These are phyloP conservation scores for Phalacrocorax pelagicus DNA, from an alignment of 2,113 vertebrate genomes.

Conservation along the genomic window DNA sequence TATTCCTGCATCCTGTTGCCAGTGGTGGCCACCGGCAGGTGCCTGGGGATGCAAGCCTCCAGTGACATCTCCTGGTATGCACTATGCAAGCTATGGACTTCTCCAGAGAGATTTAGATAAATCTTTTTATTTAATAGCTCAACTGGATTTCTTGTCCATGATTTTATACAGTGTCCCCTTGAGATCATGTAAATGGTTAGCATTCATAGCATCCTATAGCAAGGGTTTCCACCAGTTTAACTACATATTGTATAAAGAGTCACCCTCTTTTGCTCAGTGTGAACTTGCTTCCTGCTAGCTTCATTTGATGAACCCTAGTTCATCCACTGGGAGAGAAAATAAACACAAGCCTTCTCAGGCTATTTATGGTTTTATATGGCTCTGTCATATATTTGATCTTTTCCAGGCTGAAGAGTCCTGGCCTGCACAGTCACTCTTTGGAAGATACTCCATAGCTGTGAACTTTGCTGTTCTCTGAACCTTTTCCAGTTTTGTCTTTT, in stretches of 20 bases:
- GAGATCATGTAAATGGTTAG: neutral
- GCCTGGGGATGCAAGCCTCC: neutral
- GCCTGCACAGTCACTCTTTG: neutral
- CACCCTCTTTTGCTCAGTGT: neutral
- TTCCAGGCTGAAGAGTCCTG: neutral
- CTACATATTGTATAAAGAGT: neutral
- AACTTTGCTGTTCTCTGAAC: neutral
- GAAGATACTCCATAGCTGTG: neutral
- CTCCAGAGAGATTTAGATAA: neutral
- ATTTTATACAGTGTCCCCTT: neutral
- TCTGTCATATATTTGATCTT: neutral
- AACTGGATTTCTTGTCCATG: neutral
- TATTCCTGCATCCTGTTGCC: neutral
- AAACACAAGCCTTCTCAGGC: rapidly evolving
- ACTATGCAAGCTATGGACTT: neutral
- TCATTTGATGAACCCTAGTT: neutral
- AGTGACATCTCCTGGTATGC: neutral
- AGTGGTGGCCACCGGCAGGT: neutral
- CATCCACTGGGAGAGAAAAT: neutral
- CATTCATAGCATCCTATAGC: neutral
- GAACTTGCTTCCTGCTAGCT: neutral
- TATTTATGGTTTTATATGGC: neutral
- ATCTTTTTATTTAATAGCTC: neutral
- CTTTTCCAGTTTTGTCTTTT: neutral
- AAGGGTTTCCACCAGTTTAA: neutral